Evolutionary conservation across 2,888 invertebrate species (phyloP).

Genomic region (Plutella xylostella): DNA sequence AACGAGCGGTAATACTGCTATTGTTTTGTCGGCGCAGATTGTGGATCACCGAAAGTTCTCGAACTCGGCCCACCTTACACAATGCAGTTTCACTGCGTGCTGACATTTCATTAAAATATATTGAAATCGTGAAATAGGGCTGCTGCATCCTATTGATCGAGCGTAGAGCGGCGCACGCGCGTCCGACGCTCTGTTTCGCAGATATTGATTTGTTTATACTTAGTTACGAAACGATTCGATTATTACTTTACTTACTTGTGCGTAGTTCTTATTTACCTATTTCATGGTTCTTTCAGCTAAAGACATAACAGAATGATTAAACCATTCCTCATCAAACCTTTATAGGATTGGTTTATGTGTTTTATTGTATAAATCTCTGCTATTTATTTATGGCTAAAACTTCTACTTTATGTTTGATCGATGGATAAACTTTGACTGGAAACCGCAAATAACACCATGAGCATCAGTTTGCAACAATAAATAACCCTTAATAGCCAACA

Average conservation of each 20-base stretch:
- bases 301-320: no score
- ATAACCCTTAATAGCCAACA: conserved; percentile 3
- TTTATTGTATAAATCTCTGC: no score
- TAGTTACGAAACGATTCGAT: conserved; percentile 33
- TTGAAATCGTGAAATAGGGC: conserved; percentile 66
- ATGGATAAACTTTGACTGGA: neutral
- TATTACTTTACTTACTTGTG: no score
- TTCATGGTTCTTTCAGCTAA: no score
- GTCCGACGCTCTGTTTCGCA: conserved; percentile 27
- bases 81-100: conserved; percentile 58
- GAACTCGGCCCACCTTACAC: conserved; percentile 38
- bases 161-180: conserved; percentile 40
- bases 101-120: conserved; percentile 67
- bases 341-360: no score
- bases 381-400: no score
- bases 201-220: conserved; percentile 55
- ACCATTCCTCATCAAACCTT: no score
- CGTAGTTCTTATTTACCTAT: no score
- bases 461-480: conserved; percentile 1
- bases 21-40: conserved; percentile 32
- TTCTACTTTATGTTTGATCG: no score
- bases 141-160: conserved; percentile 63
- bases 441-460: neutral
- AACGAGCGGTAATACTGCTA: conserved; percentile 15
- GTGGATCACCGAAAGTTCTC: conserved; percentile 25